Conservation (phyloP, 1,140 invertebrate species). For the Caenorhabditis latens region DNA sequence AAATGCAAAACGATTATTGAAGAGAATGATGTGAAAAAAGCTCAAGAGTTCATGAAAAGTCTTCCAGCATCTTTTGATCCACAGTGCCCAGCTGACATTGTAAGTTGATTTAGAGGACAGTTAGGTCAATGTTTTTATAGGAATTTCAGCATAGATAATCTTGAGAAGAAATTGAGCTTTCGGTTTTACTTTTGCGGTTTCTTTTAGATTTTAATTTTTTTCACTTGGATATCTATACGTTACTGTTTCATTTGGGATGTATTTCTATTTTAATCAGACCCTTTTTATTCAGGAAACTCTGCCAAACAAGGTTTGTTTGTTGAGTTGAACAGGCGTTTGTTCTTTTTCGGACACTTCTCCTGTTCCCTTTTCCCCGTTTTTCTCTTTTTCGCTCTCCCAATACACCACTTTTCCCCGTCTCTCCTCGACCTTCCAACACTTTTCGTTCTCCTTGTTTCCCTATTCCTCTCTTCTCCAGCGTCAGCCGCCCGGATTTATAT, state of each 20-base stretch:
- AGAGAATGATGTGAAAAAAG: conserved; percentile 59
- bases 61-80: conserved; percentile 65
- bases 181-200: too few species aligned
- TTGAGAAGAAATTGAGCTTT: too few species aligned
- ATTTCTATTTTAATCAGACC: too few species aligned
- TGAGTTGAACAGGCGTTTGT: background rate
- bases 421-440: background rate
- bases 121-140: too few species aligned
- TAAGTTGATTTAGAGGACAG: conserved; percentile 34
- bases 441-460: background rate
- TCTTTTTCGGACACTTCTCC: conserved; percentile 5
- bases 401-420: background rate
- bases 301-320: conserved; percentile 43
- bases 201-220: too few species aligned
- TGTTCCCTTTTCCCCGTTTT: background rate
- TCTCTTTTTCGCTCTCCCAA: background rate
- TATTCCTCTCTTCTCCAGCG: too few species aligned
- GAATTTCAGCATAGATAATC: too few species aligned
- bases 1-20: conserved; percentile 65
- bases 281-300: conserved; percentile 28
- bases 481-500: too few species aligned
- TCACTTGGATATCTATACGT: too few species aligned
- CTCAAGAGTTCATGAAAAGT: conserved; percentile 65
- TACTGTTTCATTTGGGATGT: too few species aligned
- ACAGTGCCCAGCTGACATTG: conserved; percentile 60